Conservation (phyloP, 2,113 vertebrate species). For the Turnix velox region DNA sequence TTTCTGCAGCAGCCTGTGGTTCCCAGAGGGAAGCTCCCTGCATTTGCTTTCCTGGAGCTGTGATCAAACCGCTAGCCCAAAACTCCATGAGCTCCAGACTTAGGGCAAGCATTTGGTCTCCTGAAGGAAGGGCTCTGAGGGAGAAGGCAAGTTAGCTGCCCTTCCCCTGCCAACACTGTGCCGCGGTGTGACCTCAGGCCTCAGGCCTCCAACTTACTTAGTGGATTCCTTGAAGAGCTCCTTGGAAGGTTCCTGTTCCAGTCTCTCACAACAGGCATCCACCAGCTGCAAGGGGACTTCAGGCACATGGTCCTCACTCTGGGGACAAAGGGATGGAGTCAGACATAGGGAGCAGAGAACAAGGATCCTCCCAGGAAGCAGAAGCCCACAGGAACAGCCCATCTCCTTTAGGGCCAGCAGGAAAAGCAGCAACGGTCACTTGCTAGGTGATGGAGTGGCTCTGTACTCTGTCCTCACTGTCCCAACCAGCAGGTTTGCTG, state of each 20-base stretch:
- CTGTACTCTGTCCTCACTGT: neutral
- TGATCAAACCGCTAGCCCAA: neutral
- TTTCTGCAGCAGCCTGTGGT: neutral
- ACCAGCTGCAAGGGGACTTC: conserved; percentile 85
- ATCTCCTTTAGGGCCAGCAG: neutral
- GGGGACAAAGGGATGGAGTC: conserved; percentile 29
- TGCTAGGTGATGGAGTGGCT: neutral
- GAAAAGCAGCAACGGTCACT: neutral
- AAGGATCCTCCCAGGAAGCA: neutral
- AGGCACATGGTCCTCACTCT: conserved; percentile 88
- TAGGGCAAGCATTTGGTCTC: neutral
- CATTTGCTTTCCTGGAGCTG: neutral
- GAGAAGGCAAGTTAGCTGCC: neutral
- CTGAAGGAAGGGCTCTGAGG: accelerated
- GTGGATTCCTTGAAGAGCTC: conserved; percentile 95
- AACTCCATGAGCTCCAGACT: neutral
- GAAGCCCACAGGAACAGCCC: neutral
- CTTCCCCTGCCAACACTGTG: accelerated
- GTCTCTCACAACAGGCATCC: conserved; percentile 78
- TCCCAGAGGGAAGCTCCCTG: neutral
- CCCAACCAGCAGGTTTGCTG: neutral
- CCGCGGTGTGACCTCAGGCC: neutral
- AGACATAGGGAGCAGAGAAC: neutral
- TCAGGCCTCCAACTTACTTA: conserved; percentile 76
- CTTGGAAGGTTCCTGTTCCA: conserved; percentile 89